Evolutionary conservation across 2,797 vertebrate genomes (phyloP).

Genomic region (Chelidonichthys spinosus): DNA sequence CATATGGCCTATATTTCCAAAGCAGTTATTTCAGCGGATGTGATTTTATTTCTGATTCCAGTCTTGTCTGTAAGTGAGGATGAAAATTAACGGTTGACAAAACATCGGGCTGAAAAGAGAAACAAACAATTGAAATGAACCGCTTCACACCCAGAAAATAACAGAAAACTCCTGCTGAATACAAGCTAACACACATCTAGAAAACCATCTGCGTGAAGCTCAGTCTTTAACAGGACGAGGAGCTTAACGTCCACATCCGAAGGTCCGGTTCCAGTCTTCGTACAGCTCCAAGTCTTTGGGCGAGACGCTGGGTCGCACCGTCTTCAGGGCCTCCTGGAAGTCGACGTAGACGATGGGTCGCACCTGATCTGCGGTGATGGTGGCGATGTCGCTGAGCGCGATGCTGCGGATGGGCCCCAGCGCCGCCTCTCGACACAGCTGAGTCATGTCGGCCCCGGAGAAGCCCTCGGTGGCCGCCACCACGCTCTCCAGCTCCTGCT

Average conservation of each 20-base stretch:
- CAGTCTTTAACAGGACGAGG: background rate
- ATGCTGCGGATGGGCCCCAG: slow-evolving; percentile 96
- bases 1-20: background rate
- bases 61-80: background rate
- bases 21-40: no score
- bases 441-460: slow-evolving; percentile 97
- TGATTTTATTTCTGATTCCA: no score
- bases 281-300: slow-evolving; percentile 92
- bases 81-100: no score
- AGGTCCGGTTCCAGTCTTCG: slow-evolving; percentile 94
- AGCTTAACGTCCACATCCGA: slow-evolving; percentile 91
- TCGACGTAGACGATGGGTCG: slow-evolving; percentile 89
- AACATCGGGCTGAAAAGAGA: background rate
- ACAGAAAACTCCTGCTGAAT: background rate
- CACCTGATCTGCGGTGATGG: slow-evolving; percentile 91
- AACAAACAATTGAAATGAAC: background rate
- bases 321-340: slow-evolving; percentile 92
- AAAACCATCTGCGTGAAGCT: background rate
- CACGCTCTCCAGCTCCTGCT: slow-evolving; percentile 86
- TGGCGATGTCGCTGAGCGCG: slow-evolving; percentile 89
- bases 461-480: slow-evolving; percentile 88
- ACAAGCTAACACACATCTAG: background rate
- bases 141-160: background rate
- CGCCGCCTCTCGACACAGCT: slow-evolving; percentile 95
- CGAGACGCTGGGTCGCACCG: slow-evolving; percentile 93